Evolutionary conservation across 2,888 invertebrate genomes (phyloP), one percentile per base, ranked within the genome.

Genomic region (Apodemia mormo): DNA sequence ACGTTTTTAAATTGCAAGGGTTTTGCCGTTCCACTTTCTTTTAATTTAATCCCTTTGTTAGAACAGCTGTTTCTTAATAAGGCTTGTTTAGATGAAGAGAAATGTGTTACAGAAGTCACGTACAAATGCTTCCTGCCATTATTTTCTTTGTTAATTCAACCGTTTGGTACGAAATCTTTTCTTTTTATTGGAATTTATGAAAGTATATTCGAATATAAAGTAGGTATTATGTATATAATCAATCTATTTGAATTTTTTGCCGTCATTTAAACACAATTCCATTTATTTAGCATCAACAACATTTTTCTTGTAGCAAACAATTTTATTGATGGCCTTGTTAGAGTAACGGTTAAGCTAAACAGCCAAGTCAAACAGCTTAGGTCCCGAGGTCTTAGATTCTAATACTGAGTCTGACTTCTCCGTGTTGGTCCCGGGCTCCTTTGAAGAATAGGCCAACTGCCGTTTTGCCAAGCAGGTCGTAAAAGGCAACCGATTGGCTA

Each of bases 41-140:
- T 85, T 86, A 87, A 88, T 85, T 87, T 85, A 87, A 87, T 87
- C 84, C 82, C 81, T 82, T 85, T 86, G 85, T 86, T 84, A 78
- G 79, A 80, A 82, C 89, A 89, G 87, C 86, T 89, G 89, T 81
- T 82, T 76, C 81, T 81, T 81, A 80, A 81, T 81, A 84, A 81
- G 78, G 78, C 81, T 81, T 76, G 79, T 76, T 75, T 78, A 75
- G 78, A 83, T 80, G 81, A 81, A 81, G 82, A 81, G 80, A 79
- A 81, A 84, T 83, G 80, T 82, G 71, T 69, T 69, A 61, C 66
- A 61, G 65, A 67, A 54, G 66, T 70, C 71, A 68, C 67, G 43
- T 66, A 40, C 65, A 33, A 58, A 58, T 29, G 61, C 8, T 61
- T 61, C 61, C 33, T 61, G 61, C 7, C 61, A 30, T 61, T 58